These are phyloP conservation scores for Cacoxenus indagator DNA, from an alignment of 2,888 invertebrate species.

Conservation along the genomic window DNA sequence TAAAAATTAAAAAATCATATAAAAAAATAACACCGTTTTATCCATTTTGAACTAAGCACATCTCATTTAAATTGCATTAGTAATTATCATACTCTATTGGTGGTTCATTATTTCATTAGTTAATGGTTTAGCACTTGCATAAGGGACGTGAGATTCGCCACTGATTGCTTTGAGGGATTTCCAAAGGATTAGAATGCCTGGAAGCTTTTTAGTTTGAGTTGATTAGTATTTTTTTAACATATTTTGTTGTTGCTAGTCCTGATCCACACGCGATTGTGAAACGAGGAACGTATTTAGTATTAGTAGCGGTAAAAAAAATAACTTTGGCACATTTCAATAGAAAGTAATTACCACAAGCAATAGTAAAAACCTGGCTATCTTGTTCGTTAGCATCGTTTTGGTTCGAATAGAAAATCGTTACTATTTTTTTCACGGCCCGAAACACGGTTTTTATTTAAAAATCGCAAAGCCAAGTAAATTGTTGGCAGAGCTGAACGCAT, in stretches of 20 bases:
- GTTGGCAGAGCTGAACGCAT: constrained; percentile 25
- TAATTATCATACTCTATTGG: neutral
- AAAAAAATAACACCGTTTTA: neutral
- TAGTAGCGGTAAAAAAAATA: neutral
- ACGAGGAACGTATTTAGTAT: neutral
- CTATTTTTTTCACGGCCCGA: constrained; percentile 47
- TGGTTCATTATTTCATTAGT: no score
- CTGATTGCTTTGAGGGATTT: constrained; percentile 51
- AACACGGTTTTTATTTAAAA: constrained; percentile 62
- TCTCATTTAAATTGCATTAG: neutral
- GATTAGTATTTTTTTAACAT: no score
- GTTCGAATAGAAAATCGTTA: constrained; percentile 68
- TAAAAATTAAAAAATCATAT: neutral
- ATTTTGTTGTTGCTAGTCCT: no score
- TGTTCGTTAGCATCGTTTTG: constrained; percentile 67
- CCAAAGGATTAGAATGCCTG: constrained; percentile 57
- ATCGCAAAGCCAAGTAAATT: constrained; percentile 32
- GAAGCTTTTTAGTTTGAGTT: constrained; percentile 44
- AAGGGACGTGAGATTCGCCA: constrained; percentile 46
- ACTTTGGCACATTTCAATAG: neutral
- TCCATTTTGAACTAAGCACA: neutral
- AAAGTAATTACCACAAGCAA: constrained; percentile 65
- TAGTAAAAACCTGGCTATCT: constrained; percentile 61
- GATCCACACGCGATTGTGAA: no score
- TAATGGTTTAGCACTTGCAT: constrained; percentile 65